Percentiles rank a stretch among this genome's conserved stretches.
phyloP scores from a whole-genome alignment of 1,140 invertebrate species.

The Trachymyrmex septentrionalis region DNA sequence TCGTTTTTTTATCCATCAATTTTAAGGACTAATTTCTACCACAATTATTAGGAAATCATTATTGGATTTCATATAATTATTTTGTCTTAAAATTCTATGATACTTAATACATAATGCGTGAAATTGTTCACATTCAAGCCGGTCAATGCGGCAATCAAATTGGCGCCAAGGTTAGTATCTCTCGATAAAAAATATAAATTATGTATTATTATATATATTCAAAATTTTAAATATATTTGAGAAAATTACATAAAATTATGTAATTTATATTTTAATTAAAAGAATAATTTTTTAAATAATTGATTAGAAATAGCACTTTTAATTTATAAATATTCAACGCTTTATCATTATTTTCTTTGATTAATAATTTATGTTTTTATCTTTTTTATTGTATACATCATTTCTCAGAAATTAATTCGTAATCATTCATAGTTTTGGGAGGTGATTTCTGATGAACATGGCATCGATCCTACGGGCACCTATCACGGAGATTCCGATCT shows the following conservation, averaged over 20 bases:
- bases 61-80: not conserved
- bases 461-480: constrained; percentile 94
- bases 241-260: too few relatives aligned
- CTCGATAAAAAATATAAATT: not conserved
- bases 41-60: not conserved
- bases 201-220: not conserved
- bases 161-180: constrained; percentile 91
- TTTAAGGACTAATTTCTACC: not conserved
- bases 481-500: constrained; percentile 95
- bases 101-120: constrained; percentile 90
- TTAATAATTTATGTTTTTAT: not conserved
- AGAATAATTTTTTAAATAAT: constrained; percentile 6
- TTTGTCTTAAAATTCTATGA: not conserved
- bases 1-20: constrained; percentile 30
- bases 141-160: constrained; percentile 98
- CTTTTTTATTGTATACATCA: not conserved
- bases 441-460: constrained; percentile 96
- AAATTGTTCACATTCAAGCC: constrained; percentile 96
- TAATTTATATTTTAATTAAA: not conserved
- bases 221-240: too few relatives aligned
- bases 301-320: not conserved
- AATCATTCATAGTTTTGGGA: constrained; percentile 91
- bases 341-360: not conserved
- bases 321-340: not conserved
- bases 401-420: not conserved